Evolutionary conservation across 2,797 vertebrate species (phyloP).

Genomic region (Mycteria americana): DNA sequence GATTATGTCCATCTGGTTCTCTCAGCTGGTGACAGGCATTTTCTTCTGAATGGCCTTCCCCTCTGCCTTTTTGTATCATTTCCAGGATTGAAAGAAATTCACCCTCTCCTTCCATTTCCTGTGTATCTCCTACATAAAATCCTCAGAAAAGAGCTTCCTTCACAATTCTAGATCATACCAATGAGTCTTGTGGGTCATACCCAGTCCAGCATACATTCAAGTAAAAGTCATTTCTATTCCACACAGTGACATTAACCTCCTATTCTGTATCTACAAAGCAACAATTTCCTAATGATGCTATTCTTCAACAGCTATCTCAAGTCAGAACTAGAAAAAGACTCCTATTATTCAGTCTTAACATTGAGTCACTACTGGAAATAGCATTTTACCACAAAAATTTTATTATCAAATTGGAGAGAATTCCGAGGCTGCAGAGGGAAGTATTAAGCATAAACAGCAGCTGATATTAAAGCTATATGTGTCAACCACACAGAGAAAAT

Average conservation of each 20-base stretch:
- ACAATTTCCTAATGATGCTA: not conserved
- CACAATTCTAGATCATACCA: not conserved
- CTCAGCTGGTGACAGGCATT: not conserved
- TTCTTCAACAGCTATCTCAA: not conserved
- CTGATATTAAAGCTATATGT: not conserved
- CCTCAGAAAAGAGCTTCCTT: not conserved
- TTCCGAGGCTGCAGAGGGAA: not conserved
- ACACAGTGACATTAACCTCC: not conserved
- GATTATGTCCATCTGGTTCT: conserved; percentile 4
- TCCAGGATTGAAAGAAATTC: not conserved
- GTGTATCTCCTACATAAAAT: not conserved
- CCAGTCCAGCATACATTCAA: not conserved
- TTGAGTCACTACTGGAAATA: not conserved
- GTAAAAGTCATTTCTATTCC: not conserved
- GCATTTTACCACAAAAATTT: not conserved
- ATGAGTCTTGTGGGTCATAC: not conserved
- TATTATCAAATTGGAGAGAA: not conserved
- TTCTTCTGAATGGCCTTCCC: not conserved
- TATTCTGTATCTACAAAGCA: not conserved
- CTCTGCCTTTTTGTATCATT: not conserved
- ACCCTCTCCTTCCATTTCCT: not conserved
- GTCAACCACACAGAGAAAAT: not conserved
- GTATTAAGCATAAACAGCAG: not conserved
- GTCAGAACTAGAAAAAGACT: not conserved
- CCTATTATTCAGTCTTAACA: not conserved